phyloP scores from a whole-genome alignment of 2,797 vertebrate genomes.

The Limnodromus scolopaceus region DNA sequence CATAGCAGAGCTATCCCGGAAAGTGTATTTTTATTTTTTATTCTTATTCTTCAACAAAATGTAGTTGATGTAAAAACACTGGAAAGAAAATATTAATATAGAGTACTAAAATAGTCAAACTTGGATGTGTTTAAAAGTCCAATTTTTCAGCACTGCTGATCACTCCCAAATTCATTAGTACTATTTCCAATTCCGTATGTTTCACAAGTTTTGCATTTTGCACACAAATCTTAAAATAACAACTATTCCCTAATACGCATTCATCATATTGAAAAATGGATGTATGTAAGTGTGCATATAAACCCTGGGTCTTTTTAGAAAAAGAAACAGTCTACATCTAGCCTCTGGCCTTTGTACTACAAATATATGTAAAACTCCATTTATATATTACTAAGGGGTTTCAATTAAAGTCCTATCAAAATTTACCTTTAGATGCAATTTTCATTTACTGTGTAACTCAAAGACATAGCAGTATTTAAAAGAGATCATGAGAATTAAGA shows the following conservation, averaged over 20 bases:
- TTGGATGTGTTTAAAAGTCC: background rate
- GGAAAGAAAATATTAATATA: background rate
- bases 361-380: background rate
- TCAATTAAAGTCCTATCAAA: background rate
- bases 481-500: background rate
- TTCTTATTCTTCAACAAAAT: background rate
- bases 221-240: background rate
- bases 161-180: background rate
- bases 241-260: background rate
- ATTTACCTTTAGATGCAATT: background rate
- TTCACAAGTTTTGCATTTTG: background rate
- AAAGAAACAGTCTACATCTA: background rate
- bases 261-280: background rate
- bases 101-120: background rate
- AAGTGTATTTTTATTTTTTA: background rate
- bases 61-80: background rate
- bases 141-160: background rate
- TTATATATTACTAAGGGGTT: background rate
- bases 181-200: background rate
- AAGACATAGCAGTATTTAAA: background rate
- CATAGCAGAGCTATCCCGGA: background rate
- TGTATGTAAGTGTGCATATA: background rate
- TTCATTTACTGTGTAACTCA: background rate
- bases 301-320: background rate
- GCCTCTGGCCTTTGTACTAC: background rate